Percentiles rank a stretch among this genome's conserved stretches.
These are phyloP conservation scores for Taxidea taxus DNA, from an alignment of 2,113 vertebrate genomes.

Conservation along the genomic window DNA sequence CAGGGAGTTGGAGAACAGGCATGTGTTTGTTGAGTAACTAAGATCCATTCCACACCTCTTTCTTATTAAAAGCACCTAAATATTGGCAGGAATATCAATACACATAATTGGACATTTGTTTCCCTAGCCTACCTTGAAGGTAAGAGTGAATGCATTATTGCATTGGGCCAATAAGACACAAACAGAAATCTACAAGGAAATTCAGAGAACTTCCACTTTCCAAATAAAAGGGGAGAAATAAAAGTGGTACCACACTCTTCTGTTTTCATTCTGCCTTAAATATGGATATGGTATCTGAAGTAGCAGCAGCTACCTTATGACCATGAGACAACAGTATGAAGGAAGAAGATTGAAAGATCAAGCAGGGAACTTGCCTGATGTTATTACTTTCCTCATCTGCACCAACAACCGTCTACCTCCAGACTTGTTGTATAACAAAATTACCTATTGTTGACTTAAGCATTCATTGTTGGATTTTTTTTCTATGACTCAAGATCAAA, in stretches of 20 bases:
- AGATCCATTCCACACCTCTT: neutral
- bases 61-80: neutral
- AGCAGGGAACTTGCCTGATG: neutral
- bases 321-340: neutral
- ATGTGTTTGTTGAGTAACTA: neutral
- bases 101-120: neutral
- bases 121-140: neutral
- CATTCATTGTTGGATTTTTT: neutral
- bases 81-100: neutral
- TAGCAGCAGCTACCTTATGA: neutral
- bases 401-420: neutral
- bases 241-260: neutral
- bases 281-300: neutral
- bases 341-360: neutral
- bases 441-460: neutral
- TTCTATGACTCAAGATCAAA: neutral
- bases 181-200: neutral
- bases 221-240: neutral
- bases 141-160: neutral
- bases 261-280: neutral
- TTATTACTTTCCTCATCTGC: neutral
- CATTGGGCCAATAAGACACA: neutral
- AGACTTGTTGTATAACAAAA: neutral
- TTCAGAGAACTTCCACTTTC: neutral
- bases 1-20: neutral